phyloP scores from a whole-genome alignment of 2,113 vertebrate species.

The Oriolus oriolus region DNA sequence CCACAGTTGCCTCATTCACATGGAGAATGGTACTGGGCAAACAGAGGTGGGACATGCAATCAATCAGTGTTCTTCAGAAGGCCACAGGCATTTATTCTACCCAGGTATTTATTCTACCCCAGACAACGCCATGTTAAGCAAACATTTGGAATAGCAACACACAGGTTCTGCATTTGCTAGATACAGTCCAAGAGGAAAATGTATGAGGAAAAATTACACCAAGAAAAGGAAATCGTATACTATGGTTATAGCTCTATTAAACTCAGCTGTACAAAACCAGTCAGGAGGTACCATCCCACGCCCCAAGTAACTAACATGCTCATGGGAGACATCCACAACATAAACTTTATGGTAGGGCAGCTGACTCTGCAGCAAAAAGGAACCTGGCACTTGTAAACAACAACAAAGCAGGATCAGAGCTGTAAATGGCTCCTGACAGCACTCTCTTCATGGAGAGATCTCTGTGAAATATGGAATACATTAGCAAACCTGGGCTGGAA shows the following conservation, averaged over 20 bases:
- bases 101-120: neutral
- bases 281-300: neutral
- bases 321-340: neutral
- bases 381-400: neutral
- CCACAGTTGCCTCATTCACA: neutral
- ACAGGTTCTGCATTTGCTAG: neutral
- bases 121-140: neutral
- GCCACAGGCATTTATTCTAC: neutral
- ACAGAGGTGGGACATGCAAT: neutral
- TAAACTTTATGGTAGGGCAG: neutral
- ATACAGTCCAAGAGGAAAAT: neutral
- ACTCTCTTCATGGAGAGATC: neutral
- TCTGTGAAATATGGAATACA: constrained; percentile 24
- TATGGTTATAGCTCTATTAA: neutral
- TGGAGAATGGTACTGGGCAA: neutral
- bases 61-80: neutral
- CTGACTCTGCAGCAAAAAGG: neutral
- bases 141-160: neutral
- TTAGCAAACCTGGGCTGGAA: constrained; percentile 24
- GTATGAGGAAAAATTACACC: neutral
- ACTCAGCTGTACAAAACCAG: neutral
- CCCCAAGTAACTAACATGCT: neutral
- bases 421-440: constrained; percentile 18
- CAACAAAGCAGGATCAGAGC: neutral
- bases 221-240: constrained; percentile 20